Evolutionary conservation across 2,113 vertebrate species (phyloP).

Genomic region (Spheniscus mendiculus): DNA sequence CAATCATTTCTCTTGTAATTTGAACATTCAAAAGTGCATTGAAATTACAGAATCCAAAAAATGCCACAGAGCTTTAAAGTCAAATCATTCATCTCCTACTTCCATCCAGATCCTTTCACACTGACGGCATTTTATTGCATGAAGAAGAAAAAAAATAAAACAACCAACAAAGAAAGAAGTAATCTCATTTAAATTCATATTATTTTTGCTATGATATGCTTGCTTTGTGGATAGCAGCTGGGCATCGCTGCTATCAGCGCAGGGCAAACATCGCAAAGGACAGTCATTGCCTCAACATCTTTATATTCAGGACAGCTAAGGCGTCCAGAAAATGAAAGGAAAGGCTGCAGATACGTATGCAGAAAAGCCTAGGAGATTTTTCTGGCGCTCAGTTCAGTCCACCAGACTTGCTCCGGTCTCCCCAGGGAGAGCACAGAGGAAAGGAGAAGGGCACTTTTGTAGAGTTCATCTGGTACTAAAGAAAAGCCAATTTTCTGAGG

Average conservation of each 20-base stretch:
- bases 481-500: not conserved
- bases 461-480: not conserved
- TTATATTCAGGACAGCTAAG: not conserved
- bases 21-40: not conserved
- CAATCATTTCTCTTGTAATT: not conserved
- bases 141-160: not conserved
- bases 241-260: not conserved
- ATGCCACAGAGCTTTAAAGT: not conserved
- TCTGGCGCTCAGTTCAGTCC: not conserved
- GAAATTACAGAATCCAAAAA: not conserved
- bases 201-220: not conserved
- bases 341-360: not conserved
- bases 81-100: not conserved
- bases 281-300: not conserved
- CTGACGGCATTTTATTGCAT: not conserved
- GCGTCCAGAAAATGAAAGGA: not conserved
- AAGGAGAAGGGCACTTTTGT: not conserved
- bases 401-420: not conserved
- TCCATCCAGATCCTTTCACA: not conserved
- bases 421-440: not conserved
- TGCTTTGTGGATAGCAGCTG: not conserved
- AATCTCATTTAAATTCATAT: not conserved
- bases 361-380: not conserved
- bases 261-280: not conserved
- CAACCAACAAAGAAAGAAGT: not conserved